Base-by-base conservation (phyloP, 2,797 vertebrate species). In the Podargus strigoides region DNA sequence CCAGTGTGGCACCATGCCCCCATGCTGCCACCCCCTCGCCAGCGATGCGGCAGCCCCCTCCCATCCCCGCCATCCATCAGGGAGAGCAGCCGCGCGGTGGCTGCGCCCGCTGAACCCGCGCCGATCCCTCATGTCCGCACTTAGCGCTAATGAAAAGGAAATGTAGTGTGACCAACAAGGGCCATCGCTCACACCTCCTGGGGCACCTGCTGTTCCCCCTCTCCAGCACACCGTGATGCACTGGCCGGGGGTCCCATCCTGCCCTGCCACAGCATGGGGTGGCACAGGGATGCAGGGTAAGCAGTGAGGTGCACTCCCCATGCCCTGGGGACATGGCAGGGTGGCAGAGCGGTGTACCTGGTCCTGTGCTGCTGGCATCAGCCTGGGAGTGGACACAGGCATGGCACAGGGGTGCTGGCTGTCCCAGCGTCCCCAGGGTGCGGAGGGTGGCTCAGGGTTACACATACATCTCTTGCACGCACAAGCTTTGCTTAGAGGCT, bases 131-230 rank as follows among this genome's bases (percentile, higher is more conserved):
- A 98, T 99, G 99, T 99, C 98, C 97, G 97, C 98, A 98, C 99
- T 99, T 99, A 99, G 99, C 96, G 97, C 99, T 99, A 99, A 99
- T 99, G 99, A 99, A 99, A 99, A 99, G 98, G 98, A 99, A 99
- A 99, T 99, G 99, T 99, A 98, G 98, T 99, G 99, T 99, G 98
- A 99, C 99, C 99, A 98, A 98, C 98, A 98, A 98, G 98, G 98
- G 98, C 97, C 98, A 99, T 98, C 84, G 98, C 99, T 99, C 98
- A 99, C 97, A 97, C 97, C 97, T 76, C 96, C 97, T 17, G 14
- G 95, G 96, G 96, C 2, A 0, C 76, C 72, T 4, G 20, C 87
- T 3, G 27, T 27, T 41, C 34, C 34, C 15, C 44, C 52, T 27
- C 32, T 16, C 12, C 17, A 50, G 82, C 72, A 26, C 0, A 0